Evolutionary conservation across 2,113 vertebrate species (phyloP).

Genomic region (Spizaetus ornatus): DNA sequence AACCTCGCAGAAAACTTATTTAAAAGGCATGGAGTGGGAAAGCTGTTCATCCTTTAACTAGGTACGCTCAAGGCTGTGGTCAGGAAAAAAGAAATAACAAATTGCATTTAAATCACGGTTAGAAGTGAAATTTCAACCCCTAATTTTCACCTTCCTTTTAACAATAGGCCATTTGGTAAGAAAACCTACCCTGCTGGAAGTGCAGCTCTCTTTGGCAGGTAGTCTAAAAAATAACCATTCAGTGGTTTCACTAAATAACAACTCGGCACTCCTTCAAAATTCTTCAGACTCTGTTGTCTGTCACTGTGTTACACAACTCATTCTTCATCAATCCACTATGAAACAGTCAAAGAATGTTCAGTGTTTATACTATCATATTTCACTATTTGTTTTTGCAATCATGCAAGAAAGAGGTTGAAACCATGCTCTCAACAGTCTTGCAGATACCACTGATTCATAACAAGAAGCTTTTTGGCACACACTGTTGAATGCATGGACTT

Average conservation of each 20-base stretch:
- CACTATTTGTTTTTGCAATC: neutral
- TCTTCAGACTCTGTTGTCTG: neutral
- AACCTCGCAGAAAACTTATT: neutral
- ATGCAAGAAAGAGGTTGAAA: neutral
- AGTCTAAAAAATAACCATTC: neutral
- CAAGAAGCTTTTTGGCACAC: neutral
- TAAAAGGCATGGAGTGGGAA: neutral
- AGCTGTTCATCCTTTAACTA: neutral
- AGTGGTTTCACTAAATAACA: neutral
- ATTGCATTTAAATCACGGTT: neutral
- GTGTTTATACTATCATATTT: constrained; percentile 15
- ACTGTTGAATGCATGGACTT: neutral
- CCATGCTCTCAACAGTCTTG: neutral
- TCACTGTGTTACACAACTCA: constrained; percentile 8
- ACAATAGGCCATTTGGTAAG: neutral
- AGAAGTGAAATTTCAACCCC: neutral
- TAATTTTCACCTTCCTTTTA: neutral
- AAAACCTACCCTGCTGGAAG: neutral
- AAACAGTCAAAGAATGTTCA: constrained; percentile 10
- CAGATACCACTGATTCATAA: neutral
- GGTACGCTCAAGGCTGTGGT: neutral
- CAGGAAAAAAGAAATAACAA: constrained; percentile 1
- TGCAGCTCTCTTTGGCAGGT: neutral
- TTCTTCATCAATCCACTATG: neutral
- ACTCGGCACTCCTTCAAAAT: neutral